A percentile compares a stretch with the other conserved stretches of the same genome.
phyloP scores from a whole-genome alignment of 2,113 vertebrate genomes.

The Maccullochella peelii region DNA sequence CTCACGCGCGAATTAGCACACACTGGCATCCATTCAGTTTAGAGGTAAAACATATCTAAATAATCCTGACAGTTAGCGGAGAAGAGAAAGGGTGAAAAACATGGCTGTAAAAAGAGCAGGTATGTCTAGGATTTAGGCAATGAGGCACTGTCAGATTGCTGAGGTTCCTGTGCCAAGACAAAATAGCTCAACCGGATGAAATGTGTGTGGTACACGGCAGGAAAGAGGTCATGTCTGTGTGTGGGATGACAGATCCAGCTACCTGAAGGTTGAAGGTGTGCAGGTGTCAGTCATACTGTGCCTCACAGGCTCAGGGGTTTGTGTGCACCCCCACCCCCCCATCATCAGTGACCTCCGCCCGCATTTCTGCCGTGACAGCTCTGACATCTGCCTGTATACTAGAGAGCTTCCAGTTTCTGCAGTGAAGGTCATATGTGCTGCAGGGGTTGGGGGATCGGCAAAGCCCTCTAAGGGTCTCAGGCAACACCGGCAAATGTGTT shows the following conservation, averaged over 20 bases:
- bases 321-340: background rate
- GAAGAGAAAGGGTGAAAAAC: conserved; percentile 16
- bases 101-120: conserved; percentile 15
- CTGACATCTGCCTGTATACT: conserved; percentile 49
- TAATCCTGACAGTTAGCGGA: conserved; percentile 17
- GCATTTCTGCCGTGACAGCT: conserved; percentile 10
- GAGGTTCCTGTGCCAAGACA: background rate
- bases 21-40: conserved; percentile 10
- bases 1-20: background rate
- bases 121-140: conserved; percentile 38
- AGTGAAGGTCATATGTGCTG: conserved; percentile 51
- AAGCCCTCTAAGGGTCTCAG: conserved; percentile 20
- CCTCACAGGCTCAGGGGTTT: conserved; percentile 23
- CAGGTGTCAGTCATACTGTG: conserved; percentile 27
- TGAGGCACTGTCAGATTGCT: conserved; percentile 11
- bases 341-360: conserved; percentile 31
- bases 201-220: background rate
- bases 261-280: conserved; percentile 34
- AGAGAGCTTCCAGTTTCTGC: conserved; percentile 13
- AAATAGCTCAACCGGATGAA: background rate
- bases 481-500: conserved; percentile 36
- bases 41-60: conserved; percentile 10
- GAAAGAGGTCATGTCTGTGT: conserved; percentile 16
- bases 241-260: conserved; percentile 19
- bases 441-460: conserved; percentile 17